Conservation (phyloP, 2,113 vertebrate species). For the Cygnus atratus region DNA sequence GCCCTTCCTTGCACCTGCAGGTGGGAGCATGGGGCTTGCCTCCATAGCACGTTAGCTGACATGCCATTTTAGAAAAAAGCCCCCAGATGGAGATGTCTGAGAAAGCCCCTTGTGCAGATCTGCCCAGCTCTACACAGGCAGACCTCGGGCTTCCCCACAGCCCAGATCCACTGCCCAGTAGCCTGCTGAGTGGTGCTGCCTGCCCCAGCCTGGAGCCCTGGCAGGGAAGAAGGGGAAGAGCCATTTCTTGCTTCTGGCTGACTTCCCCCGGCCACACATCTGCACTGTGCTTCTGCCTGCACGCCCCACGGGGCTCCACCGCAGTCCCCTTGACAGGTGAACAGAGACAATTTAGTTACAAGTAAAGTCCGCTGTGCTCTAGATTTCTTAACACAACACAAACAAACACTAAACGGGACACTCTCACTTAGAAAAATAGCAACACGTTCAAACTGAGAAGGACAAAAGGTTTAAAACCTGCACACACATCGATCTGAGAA, state of each 20-base stretch:
- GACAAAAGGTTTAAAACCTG: slow-evolving; percentile 27
- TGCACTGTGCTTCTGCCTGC: slow-evolving; percentile 1
- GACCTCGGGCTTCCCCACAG: not conserved
- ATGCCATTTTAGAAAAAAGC: not conserved
- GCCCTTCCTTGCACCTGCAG: not conserved
- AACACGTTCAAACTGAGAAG: slow-evolving; percentile 1
- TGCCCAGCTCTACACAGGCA: not conserved
- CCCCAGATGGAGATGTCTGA: not conserved
- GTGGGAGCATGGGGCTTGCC: not conserved
- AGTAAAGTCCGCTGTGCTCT: slow-evolving; percentile 56
- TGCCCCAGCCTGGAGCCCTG: not conserved
- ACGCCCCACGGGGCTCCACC: not conserved
- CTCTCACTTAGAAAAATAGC: not conserved
- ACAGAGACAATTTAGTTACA: slow-evolving; percentile 24
- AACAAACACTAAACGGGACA: slow-evolving; percentile 43
- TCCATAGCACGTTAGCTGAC: not conserved
- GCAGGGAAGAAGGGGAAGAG: slow-evolving; percentile 5
- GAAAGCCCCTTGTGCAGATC: not conserved
- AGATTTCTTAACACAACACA: slow-evolving; percentile 3
- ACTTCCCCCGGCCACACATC: slow-evolving; percentile 23
- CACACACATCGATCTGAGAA: slow-evolving; percentile 29
- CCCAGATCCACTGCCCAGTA: not conserved
- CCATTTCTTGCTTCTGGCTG: slow-evolving; percentile 20
- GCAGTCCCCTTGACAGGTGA: not conserved
- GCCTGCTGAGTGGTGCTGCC: not conserved